Evolutionary conservation across 2,113 vertebrate species (phyloP), one percentile per base, ranked within the genome.

Genomic region (Protomyctophum bolini): DNA sequence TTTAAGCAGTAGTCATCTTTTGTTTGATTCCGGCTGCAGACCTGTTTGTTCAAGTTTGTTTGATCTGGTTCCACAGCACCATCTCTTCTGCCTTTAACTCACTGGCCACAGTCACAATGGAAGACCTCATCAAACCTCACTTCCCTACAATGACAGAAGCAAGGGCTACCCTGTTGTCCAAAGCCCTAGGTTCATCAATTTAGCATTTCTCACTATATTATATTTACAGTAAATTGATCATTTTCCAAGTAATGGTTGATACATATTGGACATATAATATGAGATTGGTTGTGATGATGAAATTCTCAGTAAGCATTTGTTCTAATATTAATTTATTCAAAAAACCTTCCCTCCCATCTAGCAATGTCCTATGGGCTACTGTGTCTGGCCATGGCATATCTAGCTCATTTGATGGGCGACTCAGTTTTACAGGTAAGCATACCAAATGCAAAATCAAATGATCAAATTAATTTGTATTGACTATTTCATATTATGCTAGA

Each of bases 71-170:
- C 33, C 33, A 8, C 89, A 99, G 97, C 88, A 97, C 96, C 73
- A 96, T 99, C 85, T 99, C 97, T 2, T 99, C 97, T 0, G 96
- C 97, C 14, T 98, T 99, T 70, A 99, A 97, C 83, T 98, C 97
- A 0, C 57, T 99, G 91, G 96, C 97, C 47, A 97, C 97, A 0
- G 97, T 99, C 28, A 99, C 97, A 0, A 95, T 98, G 95, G 95
- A 97, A 76, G 97, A 99, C 73, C 91, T 99, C 63, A 93, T 99
- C 66, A 96, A 94, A 54, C 97, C 97, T 0, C 83, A 92, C 75
- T 95, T 89, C 73, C 92, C 94, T 0, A 41, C 79, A 51, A 91
- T 97, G 82, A 88, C 93, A 0, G 97, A 99, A 62, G 63, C 80
- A 0, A 91, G 76, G 61, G 96, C 96, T 28, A 95, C 92, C 0